These are phyloP conservation scores for Polypedilum pembai DNA, from an alignment of 1,140 invertebrate species.

Conservation along the genomic window DNA sequence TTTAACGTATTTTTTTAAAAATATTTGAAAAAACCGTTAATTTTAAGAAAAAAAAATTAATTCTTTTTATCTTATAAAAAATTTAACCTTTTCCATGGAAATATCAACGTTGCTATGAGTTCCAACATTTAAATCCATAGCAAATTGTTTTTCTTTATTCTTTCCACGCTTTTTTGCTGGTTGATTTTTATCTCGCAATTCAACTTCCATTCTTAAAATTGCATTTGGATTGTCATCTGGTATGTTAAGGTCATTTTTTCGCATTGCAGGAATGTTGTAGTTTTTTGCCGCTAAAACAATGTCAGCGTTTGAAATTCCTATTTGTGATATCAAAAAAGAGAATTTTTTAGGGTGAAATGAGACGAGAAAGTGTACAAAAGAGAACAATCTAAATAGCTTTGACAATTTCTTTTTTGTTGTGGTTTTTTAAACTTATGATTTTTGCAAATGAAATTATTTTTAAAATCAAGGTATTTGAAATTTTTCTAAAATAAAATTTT, in stretches of 20 bases:
- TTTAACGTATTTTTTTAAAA: too few species aligned
- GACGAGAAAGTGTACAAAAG: background rate
- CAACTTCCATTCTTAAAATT: conserved; percentile 44
- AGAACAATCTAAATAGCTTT: conserved; percentile 30
- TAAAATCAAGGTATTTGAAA: too few species aligned
- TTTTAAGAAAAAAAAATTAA: too few species aligned
- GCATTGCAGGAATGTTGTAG: conserved; percentile 23
- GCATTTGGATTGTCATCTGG: conserved; percentile 39
- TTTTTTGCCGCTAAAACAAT: conserved; percentile 39
- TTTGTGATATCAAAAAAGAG: too few species aligned
- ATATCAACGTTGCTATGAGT: conserved; percentile 32
- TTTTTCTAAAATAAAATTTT: too few species aligned
- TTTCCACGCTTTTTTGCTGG: background rate
- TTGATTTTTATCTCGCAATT: conserved; percentile 45
- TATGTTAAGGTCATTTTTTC: conserved; percentile 38
- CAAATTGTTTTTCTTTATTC: conserved; percentile 20
- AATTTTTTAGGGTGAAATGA: background rate
- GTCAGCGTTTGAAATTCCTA: conserved; percentile 1
- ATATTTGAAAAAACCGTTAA: too few species aligned
- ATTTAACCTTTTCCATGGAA: conserved; percentile 42
- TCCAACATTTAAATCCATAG: background rate
- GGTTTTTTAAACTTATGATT: too few species aligned
- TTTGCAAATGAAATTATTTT: too few species aligned
- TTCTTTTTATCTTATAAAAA: too few species aligned
- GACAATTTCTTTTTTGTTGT: conserved; percentile 38